Percentiles rank a stretch among this genome's conserved stretches.
Evolutionary conservation across 2,888 invertebrate species (phyloP).

Genomic region (Noctua comes): DNA sequence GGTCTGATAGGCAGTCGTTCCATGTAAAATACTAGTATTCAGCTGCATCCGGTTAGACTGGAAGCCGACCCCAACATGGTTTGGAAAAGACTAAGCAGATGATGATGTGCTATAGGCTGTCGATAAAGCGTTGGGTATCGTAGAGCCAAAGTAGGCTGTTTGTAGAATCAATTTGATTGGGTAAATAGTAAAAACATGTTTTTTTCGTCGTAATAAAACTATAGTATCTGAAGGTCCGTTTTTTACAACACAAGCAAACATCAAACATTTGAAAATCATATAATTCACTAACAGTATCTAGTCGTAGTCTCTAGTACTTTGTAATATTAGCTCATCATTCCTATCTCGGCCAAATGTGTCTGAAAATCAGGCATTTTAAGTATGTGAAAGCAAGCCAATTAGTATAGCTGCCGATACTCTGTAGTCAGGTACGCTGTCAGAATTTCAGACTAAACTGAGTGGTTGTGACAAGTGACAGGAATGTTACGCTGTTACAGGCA

Average conservation of each 20-base stretch:
- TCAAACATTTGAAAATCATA: not conserved
- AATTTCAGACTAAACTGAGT: slow-evolving; percentile 10
- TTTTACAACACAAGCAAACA: not conserved
- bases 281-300: not conserved
- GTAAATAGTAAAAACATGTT: too few species aligned
- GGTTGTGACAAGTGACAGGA: slow-evolving; percentile 11
- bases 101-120: too few species aligned
- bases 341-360: slow-evolving; percentile 10
- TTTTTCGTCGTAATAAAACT: not conserved
- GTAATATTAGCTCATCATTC: not conserved
- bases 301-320: not conserved
- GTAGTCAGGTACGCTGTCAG: slow-evolving; percentile 26
- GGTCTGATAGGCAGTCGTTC: too few species aligned
- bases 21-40: too few species aligned
- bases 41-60: too few species aligned
- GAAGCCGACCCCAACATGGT: too few species aligned
- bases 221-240: not conserved
- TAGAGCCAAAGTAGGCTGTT: too few species aligned
- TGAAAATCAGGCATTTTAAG: slow-evolving; percentile 25
- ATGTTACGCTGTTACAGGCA: not conserved
- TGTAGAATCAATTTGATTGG: too few species aligned
- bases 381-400: slow-evolving; percentile 28
- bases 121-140: too few species aligned
- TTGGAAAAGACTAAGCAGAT: too few species aligned
- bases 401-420: slow-evolving; percentile 25